Conservation (phyloP, 2,888 invertebrate genomes). For the Drosophila nigricruria region DNA sequence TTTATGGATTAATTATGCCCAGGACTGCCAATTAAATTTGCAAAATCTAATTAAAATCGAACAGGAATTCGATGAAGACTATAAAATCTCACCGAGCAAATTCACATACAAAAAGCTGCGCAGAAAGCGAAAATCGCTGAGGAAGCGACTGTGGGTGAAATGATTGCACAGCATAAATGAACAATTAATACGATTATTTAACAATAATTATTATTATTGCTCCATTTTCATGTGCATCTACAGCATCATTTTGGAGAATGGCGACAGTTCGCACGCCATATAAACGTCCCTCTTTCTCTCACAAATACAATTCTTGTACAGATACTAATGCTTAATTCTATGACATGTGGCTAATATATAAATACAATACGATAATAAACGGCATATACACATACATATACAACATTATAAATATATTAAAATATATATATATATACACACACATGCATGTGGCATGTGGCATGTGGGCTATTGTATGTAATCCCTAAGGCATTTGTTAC, state of each 20-base stretch:
- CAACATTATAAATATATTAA: slow-evolving; percentile 23
- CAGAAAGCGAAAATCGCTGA: slow-evolving; percentile 83
- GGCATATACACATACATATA: slow-evolving; percentile 34
- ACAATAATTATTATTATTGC: slow-evolving; percentile 1
- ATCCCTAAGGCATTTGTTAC: slow-evolving; percentile 71
- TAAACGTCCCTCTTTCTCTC: slow-evolving; percentile 48
- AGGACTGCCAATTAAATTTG: slow-evolving; percentile 86
- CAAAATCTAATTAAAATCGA: slow-evolving; percentile 85
- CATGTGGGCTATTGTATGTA: slow-evolving; percentile 69
- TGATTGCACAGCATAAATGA: slow-evolving; percentile 7
- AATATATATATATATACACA: slow-evolving; percentile 18
- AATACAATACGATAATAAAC: slow-evolving; percentile 69
- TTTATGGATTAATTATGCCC: not conserved
- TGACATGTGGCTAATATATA: slow-evolving; percentile 74
- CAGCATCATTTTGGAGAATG: slow-evolving; percentile 55
- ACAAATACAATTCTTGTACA: slow-evolving; percentile 65
- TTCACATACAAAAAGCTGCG: slow-evolving; percentile 84
- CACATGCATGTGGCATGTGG: slow-evolving; percentile 11
- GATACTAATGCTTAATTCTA: slow-evolving; percentile 75
- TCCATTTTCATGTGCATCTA: slow-evolving; percentile 22
- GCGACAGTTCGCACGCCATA: slow-evolving; percentile 26
- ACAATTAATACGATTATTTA: slow-evolving; percentile 10
- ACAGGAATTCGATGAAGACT: slow-evolving; percentile 86
- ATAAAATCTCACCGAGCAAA: slow-evolving; percentile 85
- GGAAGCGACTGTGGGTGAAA: slow-evolving; percentile 81